These are phyloP conservation scores for Callionymus lyra DNA, from an alignment of 2,113 vertebrate genomes.

Conservation along the genomic window DNA sequence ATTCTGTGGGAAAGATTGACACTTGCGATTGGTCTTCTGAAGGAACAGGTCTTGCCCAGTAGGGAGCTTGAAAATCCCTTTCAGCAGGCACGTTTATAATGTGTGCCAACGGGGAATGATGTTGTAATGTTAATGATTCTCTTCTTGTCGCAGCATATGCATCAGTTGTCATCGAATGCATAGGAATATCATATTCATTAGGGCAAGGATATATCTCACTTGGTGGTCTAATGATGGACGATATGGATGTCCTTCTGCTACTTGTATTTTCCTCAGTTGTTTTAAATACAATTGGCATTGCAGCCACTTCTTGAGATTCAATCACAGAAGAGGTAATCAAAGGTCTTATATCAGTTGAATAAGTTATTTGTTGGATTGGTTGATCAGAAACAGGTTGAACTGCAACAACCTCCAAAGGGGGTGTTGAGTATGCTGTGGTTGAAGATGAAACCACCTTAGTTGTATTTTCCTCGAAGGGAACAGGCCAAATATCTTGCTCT, in stretches of 20 bases:
- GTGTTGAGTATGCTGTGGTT: slow-evolving; percentile 25
- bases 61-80: slow-evolving; percentile 34
- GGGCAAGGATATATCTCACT: slow-evolving; percentile 33
- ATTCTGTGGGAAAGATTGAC: slow-evolving; percentile 40
- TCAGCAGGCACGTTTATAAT: slow-evolving; percentile 40
- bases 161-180: slow-evolving; percentile 34
- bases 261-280: slow-evolving; percentile 34
- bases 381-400: slow-evolving; percentile 28
- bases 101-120: slow-evolving; percentile 26
- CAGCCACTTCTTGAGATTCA: slow-evolving; percentile 18
- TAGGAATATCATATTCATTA: slow-evolving; percentile 31
- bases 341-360: slow-evolving; percentile 11
- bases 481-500: no score
- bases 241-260: slow-evolving; percentile 43
- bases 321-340: slow-evolving; percentile 14
- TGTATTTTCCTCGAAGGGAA: no score
- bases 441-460: slow-evolving; percentile 5
- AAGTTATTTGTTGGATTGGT: slow-evolving; percentile 19
- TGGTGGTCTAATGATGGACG: slow-evolving; percentile 33
- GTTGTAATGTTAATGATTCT: slow-evolving; percentile 45
- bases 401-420: slow-evolving; percentile 23
- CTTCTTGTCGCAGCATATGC: slow-evolving; percentile 34
- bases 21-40: slow-evolving; percentile 27
- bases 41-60: slow-evolving; percentile 26
- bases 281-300: slow-evolving; percentile 30